Evolutionary conservation across 2,888 invertebrate genomes (phyloP).

Genomic region (Cataglyphis altisquamis): DNA sequence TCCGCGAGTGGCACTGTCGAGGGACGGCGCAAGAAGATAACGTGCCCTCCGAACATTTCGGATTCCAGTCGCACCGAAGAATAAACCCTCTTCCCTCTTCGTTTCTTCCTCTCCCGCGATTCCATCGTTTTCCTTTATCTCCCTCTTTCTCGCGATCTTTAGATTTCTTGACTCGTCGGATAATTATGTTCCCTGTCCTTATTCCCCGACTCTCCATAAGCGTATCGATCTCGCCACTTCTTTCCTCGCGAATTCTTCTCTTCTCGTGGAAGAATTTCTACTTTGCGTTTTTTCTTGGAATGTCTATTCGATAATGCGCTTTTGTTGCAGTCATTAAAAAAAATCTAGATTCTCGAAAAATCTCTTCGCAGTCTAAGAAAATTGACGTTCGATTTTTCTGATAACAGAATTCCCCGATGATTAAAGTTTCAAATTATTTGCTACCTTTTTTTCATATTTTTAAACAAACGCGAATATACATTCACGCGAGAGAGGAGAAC

Average conservation of each 20-base stretch:
- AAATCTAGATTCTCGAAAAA: neutral
- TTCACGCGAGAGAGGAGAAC: neutral
- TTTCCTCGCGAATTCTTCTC: slow-evolving; percentile 56
- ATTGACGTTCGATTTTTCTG: neutral
- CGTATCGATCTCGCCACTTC: slow-evolving; percentile 64
- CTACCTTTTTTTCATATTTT: neutral
- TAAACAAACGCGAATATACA: neutral
- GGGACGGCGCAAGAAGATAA: slow-evolving; percentile 75
- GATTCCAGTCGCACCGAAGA: slow-evolving; percentile 76
- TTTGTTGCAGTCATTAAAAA: neutral
- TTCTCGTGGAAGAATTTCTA: neutral
- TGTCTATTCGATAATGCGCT: neutral
- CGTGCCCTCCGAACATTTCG: slow-evolving; percentile 77
- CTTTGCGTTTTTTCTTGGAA: slow-evolving; percentile 16
- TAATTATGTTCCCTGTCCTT: slow-evolving; percentile 76
- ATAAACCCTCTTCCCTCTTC: slow-evolving; percentile 56
- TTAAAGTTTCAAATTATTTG: neutral
- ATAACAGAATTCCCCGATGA: neutral
- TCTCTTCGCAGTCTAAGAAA: neutral
- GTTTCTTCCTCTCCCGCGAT: slow-evolving; percentile 3
- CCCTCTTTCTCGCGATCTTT: slow-evolving; percentile 36
- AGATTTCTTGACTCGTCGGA: slow-evolving; percentile 73
- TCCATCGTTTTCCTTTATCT: slow-evolving; percentile 42
- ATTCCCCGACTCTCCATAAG: slow-evolving; percentile 71
- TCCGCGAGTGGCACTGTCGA: slow-evolving; percentile 74